Conservation (phyloP, 2,797 vertebrate genomes). For the Cottoperca gobio region DNA sequence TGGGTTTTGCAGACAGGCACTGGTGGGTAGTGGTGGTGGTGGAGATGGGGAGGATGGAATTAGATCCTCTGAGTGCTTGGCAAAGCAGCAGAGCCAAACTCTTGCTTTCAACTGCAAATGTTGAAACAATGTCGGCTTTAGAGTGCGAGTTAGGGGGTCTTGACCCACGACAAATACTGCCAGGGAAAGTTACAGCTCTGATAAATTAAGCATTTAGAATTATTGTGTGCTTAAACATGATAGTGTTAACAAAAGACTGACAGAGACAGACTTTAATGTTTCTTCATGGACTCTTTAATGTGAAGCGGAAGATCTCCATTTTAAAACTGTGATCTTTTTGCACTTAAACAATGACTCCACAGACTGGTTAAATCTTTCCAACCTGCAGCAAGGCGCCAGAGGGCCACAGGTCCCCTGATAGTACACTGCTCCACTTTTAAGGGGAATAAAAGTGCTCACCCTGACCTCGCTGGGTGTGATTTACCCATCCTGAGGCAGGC, state of each 20-base stretch:
- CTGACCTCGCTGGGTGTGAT: constrained; percentile 80
- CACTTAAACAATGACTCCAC: constrained; percentile 66
- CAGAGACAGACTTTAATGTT: constrained; percentile 48
- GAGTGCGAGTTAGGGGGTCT: constrained; percentile 60
- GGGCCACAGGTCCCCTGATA: constrained; percentile 72
- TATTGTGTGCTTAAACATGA: constrained; percentile 62
- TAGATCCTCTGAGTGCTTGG: constrained; percentile 78
- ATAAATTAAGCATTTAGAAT: constrained; percentile 87
- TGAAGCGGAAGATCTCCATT: constrained; percentile 50
- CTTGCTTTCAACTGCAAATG: constrained; percentile 86
- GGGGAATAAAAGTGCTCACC: constrained; percentile 82
- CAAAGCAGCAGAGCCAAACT: constrained; percentile 76
- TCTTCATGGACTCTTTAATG: constrained; percentile 52
- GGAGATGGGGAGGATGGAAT: constrained; percentile 81
- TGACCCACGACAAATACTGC: constrained; percentile 80
- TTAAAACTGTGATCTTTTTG: constrained; percentile 61
- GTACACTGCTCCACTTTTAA: constrained; percentile 78
- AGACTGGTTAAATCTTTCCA: constrained; percentile 74
- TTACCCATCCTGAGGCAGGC: constrained; percentile 79
- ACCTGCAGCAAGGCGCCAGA: constrained; percentile 72
- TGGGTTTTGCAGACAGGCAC: constrained; percentile 73
- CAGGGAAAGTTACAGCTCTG: constrained; percentile 82
- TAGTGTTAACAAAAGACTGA: constrained; percentile 37
- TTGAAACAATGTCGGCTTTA: constrained; percentile 78
- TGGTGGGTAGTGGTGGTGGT: constrained; percentile 74